phyloP scores from a whole-genome alignment of 2,797 vertebrate species.

The Scolopax rusticola region DNA sequence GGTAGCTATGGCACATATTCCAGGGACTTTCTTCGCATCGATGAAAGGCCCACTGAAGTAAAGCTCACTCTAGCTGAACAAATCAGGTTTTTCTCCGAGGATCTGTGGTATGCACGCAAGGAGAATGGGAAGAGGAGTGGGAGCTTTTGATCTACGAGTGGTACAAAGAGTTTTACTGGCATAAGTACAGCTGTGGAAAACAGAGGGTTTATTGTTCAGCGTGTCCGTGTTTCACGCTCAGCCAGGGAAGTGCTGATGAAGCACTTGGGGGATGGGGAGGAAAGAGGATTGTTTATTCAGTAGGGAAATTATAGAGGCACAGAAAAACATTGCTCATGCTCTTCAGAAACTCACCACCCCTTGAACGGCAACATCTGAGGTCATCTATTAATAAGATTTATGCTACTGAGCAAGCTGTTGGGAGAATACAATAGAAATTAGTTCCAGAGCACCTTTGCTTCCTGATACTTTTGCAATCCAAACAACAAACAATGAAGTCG shows the following conservation, averaged over 20 bases:
- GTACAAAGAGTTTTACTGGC: conserved; percentile 26
- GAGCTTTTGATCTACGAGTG: neutral
- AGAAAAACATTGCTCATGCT: neutral
- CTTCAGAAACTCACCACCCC: neutral
- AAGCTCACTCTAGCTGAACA: neutral
- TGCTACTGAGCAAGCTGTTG: conserved; percentile 22
- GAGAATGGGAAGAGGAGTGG: neutral
- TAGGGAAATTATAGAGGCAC: neutral
- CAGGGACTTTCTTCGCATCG: neutral
- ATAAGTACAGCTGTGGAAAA: neutral
- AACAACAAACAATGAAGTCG: conserved; percentile 41
- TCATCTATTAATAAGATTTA: conserved; percentile 35
- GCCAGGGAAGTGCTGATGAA: conserved; percentile 38
- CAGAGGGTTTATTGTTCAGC: conserved; percentile 36
- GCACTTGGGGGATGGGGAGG: neutral
- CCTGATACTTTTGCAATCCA: conserved; percentile 12
- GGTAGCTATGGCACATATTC: neutral
- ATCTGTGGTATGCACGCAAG: neutral
- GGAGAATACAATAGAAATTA: conserved; percentile 50
- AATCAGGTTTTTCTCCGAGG: neutral
- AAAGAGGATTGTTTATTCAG: neutral
- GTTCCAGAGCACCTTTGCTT: conserved; percentile 56
- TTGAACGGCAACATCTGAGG: conserved; percentile 19
- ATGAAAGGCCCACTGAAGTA: neutral
- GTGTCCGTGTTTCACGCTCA: neutral